Evolutionary conservation across 2,113 vertebrate species (phyloP), one percentile per base, ranked within the genome.

Genomic region (Scomber colias): DNA sequence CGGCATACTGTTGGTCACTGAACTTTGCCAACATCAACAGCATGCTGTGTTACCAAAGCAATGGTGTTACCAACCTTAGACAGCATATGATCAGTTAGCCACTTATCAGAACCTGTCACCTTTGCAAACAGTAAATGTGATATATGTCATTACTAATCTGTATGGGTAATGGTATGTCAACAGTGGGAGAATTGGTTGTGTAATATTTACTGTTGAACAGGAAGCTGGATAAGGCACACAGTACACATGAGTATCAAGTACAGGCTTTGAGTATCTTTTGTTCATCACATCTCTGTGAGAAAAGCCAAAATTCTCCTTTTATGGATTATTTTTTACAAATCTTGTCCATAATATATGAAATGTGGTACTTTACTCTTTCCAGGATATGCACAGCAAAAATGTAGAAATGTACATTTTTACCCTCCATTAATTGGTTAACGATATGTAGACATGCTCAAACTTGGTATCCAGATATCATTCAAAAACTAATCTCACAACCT

Each of bases 81-180:
- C 44, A n/a, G 9, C 56, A 50, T 48, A 48, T 10, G 59, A 82
- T 85, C 57, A 61, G 11, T 71, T 44, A 21, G 16, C 19, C 68
- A 75, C 71, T 90, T 91, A 90, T 92, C 90, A 86, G 61, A 21
- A 66, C 27, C 84, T 84, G 91, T 90, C 92, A 75, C 81, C 56
- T 75, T 60, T 71, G 84, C 85, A 93, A 93, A 92, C 79, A 90
- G 46, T 63, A 35, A 66, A 53, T 21, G 54, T 88, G 76, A 87
- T 79, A 16, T 81, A 88, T 85, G 66, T 30, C 63, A 49, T 56
- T 68, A 48, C 59, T 86, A 87, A 91, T 89, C 79, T 83, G 50
- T 45, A 21, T 3, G 50, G 24, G 59, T 77, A 81, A 85, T 86
- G 70, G 56, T 74, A 44, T 57, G 90, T 93, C 85, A 92, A 92